Base-by-base conservation (phyloP, 92 coral and sea anemone species). In the Ricordea florida region DNA sequence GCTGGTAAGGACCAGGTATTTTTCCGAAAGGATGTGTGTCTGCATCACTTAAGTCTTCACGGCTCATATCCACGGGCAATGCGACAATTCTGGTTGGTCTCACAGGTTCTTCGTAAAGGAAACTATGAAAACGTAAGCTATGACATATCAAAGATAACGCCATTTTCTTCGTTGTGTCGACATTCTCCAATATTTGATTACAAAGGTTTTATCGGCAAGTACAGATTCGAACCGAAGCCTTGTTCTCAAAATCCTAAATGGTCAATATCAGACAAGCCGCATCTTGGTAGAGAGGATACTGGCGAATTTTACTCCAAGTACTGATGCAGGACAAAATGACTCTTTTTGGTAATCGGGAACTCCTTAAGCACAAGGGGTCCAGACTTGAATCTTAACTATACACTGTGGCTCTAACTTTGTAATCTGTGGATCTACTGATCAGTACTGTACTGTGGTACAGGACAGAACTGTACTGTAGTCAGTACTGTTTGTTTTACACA, bases 251-350 rank as follows among this genome's bases (percentile, higher is more conserved):
- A 76, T 11, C 99, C 99, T 3, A 86, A 61, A 62, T 96, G 99
- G 99, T 29, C 85, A 0, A 59, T 96, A 26, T 85, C 93, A 2
- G 53, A 62, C 11, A 58, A 57, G n/a, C 27, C 30, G 33, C 96
- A 96, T 33, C 57, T 48, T 17, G 89, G 92, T 4, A 86, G 99
- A 43, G 99, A 96, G 69, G 93, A 96, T 29, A 62, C 78, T 34
- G 99, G 99, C 0, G 99, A 96, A 62, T 87, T 90, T 67, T 94
- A 94, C 62, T 79, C 91, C 11, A 69, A 64, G 18, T 93, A 93
- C 78, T 85, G 74, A 62, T 42, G 9, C 41, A 10, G 6, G n/a
- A n/a, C n/a, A n/a, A n/a, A n/a, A n/a, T n/a, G n/a, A n/a, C n/a
- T n/a, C n/a, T n/a, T n/a, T n/a, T n/a, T n/a, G n/a, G n/a, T n/a